These are phyloP conservation scores for Cephus rjabovi DNA, from an alignment of 2,888 invertebrate genomes.

Conservation along the genomic window DNA sequence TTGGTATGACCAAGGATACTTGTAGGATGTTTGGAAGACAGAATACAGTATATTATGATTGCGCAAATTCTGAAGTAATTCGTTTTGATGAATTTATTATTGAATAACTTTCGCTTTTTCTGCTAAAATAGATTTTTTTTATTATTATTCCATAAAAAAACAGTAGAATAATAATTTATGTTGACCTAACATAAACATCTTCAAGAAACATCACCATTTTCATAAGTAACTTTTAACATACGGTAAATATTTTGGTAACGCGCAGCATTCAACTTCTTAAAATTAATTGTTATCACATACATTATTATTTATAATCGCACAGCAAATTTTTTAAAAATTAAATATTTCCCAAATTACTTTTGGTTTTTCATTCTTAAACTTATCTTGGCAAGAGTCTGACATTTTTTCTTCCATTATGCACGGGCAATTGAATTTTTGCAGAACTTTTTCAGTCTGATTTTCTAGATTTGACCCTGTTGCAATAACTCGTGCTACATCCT, in stretches of 20 bases:
- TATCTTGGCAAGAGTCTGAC: conserved; percentile 37
- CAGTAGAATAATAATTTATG: too few relatives aligned
- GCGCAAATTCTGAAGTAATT: not conserved
- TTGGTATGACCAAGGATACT: not conserved
- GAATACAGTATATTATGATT: not conserved
- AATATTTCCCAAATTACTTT: conserved; percentile 46
- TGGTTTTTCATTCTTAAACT: conserved; percentile 39
- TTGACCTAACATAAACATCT: not conserved
- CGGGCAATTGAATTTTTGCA: conserved; percentile 44
- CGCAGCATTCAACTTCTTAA: not conserved
- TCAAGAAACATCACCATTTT: not conserved
- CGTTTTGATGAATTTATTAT: not conserved
- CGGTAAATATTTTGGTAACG: not conserved
- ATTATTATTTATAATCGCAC: not conserved
- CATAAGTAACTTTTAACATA: not conserved
- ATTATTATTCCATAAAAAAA: too few relatives aligned
- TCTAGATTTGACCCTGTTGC: not conserved
- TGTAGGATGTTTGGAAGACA: not conserved
- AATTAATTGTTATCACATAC: not conserved
- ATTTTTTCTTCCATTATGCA: conserved; percentile 39
- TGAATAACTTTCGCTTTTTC: not conserved
- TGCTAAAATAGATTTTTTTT: too few relatives aligned
- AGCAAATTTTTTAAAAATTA: not conserved
- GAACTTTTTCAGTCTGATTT: conserved; percentile 8
- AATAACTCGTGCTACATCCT: not conserved